Percentiles rank a stretch among this genome's conserved stretches.
These are phyloP conservation scores for Athalia circularis DNA, from an alignment of 2,888 invertebrate species.

Conservation along the genomic window DNA sequence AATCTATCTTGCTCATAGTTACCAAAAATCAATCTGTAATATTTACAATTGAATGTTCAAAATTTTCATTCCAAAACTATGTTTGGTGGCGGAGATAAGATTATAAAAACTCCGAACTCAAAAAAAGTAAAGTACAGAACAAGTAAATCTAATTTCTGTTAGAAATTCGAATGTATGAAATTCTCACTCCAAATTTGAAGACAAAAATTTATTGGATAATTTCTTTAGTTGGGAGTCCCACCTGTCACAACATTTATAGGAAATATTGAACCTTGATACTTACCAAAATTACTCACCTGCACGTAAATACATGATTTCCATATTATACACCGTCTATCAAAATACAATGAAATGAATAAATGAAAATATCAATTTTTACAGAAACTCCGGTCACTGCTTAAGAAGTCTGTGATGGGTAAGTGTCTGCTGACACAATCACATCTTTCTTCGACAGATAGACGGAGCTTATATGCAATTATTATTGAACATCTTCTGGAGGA, in stretches of 20 bases:
- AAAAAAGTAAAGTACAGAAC: neutral
- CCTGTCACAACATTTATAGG: constrained; percentile 9
- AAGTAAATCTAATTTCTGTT: constrained; percentile 9
- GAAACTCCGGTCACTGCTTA: constrained; percentile 23
- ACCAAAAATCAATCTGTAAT: neutral
- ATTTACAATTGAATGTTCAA: constrained; percentile 3
- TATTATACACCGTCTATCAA: neutral
- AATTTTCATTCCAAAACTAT: neutral
- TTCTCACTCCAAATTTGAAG: constrained; percentile 1
- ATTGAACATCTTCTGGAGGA: constrained; percentile 17
- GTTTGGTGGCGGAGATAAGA: neutral
- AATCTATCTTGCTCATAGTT: neutral
- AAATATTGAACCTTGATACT: neutral
- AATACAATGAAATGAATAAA: neutral
- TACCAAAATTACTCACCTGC: neutral
- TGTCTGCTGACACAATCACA: constrained; percentile 14
- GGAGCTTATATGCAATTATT: constrained; percentile 14
- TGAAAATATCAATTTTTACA: constrained; percentile 5
- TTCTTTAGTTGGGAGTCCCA: neutral
- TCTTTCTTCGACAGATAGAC: constrained; percentile 23
- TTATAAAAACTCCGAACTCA: neutral
- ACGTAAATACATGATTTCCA: neutral
- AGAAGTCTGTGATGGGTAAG: constrained; percentile 10
- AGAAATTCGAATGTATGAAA: neutral
- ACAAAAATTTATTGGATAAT: neutral